Conservation (phyloP, 2,888 invertebrate genomes). For the Boloria euphrosyne region DNA sequence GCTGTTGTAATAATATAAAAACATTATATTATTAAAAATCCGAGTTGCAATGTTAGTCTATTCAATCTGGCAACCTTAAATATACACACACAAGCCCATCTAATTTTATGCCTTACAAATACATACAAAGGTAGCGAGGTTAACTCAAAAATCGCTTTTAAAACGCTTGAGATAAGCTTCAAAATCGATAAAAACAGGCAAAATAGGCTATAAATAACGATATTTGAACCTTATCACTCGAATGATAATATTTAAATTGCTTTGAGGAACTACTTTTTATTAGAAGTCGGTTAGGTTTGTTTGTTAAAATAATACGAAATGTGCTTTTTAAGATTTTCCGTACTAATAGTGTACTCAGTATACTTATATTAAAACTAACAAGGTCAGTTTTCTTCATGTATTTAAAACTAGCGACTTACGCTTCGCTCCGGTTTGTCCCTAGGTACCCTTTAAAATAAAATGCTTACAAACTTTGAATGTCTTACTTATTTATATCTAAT, state of each 20-base stretch:
- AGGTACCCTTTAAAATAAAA: no score
- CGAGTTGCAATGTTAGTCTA: slow-evolving; percentile 56
- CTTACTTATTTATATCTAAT: no score
- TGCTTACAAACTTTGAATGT: no score
- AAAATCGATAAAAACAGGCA: slow-evolving; percentile 31
- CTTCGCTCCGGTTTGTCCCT: no score
- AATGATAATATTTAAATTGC: slow-evolving; percentile 13
- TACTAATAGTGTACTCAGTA: no score
- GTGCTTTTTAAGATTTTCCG: neutral
- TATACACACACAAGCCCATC: slow-evolving; percentile 63
- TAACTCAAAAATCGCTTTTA: slow-evolving; percentile 40
- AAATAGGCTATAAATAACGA: slow-evolving; percentile 15
- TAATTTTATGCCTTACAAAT: slow-evolving; percentile 62
- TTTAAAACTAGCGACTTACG: no score
- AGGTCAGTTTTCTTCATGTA: no score
- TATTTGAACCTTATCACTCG: slow-evolving; percentile 12
- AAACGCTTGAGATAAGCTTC: slow-evolving; percentile 18
- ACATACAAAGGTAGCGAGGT: slow-evolving; percentile 39
- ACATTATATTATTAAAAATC: no score
- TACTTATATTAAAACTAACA: no score
- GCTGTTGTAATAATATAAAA: no score
- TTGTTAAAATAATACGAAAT: no score
- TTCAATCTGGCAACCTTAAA: slow-evolving; percentile 62
- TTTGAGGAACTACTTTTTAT: neutral
- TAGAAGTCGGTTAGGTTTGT: no score